Conservation (phyloP, 2,888 invertebrate genomes). For the Synergus gifuensis region DNA sequence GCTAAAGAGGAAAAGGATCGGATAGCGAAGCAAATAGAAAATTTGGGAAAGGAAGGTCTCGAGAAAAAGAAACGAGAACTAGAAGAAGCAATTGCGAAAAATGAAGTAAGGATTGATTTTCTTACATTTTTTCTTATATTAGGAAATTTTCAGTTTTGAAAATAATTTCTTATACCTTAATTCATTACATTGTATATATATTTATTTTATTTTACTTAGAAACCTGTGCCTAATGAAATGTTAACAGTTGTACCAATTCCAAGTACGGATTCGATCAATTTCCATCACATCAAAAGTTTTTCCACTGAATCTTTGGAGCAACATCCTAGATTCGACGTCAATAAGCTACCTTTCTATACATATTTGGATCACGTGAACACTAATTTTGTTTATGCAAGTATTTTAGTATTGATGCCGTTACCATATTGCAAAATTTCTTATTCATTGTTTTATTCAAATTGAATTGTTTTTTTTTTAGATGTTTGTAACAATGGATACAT, state of each 20-base stretch:
- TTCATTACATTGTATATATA: too few species aligned
- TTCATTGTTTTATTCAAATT: not conserved
- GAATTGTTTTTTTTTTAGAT: constrained; percentile 80
- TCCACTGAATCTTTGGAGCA: constrained; percentile 76
- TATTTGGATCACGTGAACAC: constrained; percentile 89
- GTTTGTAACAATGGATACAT: constrained; percentile 86
- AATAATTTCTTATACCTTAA: constrained; percentile 1
- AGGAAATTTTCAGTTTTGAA: not conserved
- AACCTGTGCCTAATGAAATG: constrained; percentile 85
- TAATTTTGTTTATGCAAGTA: constrained; percentile 90
- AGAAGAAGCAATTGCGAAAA: constrained; percentile 85
- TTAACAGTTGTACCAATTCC: constrained; percentile 88
- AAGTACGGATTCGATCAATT: constrained; percentile 85
- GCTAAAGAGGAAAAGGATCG: constrained; percentile 86
- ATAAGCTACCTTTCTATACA: constrained; percentile 85
- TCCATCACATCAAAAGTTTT: constrained; percentile 81
- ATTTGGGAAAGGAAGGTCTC: constrained; percentile 85
- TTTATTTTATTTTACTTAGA: constrained; percentile 76
- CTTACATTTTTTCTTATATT: constrained; percentile 38
- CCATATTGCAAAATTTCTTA: not conserved
- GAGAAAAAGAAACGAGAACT: constrained; percentile 82
- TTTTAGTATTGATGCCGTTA: not conserved
- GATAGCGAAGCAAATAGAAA: constrained; percentile 82
- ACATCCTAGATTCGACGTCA: constrained; percentile 81
- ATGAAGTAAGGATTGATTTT: constrained; percentile 81